Conservation (phyloP, 1,140 invertebrate species). For the Ceratosolen solmsi region DNA sequence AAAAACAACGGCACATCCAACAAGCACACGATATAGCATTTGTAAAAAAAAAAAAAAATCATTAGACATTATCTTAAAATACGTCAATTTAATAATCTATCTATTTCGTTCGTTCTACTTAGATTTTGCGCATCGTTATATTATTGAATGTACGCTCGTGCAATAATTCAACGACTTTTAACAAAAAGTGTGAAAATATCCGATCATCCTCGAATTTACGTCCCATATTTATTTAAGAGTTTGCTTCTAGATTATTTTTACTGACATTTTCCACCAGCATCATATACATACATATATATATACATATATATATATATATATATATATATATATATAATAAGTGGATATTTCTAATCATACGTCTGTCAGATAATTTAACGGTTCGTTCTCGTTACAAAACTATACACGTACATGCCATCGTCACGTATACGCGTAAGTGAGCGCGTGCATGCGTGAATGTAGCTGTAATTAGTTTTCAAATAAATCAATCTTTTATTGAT, state of each 20-base stretch:
- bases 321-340: neutral
- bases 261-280: neutral
- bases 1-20: too few relatives aligned
- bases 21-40: too few relatives aligned
- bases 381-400: neutral
- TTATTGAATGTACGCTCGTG: too few relatives aligned
- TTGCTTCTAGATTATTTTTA: neutral
- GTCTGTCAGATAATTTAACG: neutral
- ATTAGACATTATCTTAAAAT: too few relatives aligned
- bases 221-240: neutral
- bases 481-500: neutral
- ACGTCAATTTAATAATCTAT: too few relatives aligned
- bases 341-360: neutral
- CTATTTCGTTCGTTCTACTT: too few relatives aligned
- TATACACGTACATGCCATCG: neutral
- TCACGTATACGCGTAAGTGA: neutral
- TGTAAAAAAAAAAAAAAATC: too few relatives aligned
- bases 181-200: neutral
- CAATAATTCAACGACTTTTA: too few relatives aligned
- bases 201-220: neutral
- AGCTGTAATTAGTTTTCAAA: slow-evolving; percentile 13
- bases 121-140: too few relatives aligned
- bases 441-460: neutral
- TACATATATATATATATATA: too few relatives aligned
- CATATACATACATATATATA: too few relatives aligned